A percentile compares a stretch with the other conserved stretches of the same genome.
Evolutionary conservation across 2,797 vertebrate genomes (phyloP).

Genomic region (Fundulus diaphanus): DNA sequence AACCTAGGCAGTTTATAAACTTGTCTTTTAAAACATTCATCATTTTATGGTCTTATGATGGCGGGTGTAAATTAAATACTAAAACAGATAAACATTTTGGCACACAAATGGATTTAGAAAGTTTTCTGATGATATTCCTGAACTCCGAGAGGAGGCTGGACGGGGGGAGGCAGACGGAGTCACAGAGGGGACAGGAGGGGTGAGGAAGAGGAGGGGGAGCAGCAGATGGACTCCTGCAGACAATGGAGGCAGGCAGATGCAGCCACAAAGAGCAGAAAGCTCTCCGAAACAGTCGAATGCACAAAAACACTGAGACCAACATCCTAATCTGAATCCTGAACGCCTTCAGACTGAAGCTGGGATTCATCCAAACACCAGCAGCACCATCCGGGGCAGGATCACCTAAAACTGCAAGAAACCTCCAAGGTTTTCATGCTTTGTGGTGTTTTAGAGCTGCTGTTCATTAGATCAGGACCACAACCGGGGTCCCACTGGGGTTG

Average conservation of each 20-base stretch:
- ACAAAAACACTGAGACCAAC: constrained; percentile 19
- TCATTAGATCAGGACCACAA: too few relatives aligned
- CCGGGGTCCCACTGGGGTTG: too few relatives aligned
- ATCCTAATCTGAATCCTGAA: not conserved
- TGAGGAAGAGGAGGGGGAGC: constrained; percentile 42
- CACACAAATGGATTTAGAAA: not conserved
- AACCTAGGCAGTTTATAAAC: not conserved
- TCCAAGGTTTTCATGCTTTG: too few relatives aligned
- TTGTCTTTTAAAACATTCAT: not conserved
- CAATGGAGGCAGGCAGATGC: constrained; percentile 78
- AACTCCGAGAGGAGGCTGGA: not conserved
- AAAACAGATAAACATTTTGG: not conserved
- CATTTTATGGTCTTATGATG: not conserved
- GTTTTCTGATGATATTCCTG: constrained; percentile 5
- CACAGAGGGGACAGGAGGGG: not conserved
- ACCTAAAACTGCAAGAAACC: too few relatives aligned
- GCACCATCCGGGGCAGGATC: not conserved
- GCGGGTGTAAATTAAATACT: not conserved
- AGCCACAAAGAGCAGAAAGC: constrained; percentile 71
- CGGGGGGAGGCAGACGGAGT: not conserved
- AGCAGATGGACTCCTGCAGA: constrained; percentile 81
- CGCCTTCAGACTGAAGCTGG: constrained; percentile 2
- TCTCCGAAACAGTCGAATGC: constrained; percentile 23
- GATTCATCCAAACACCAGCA: constrained; percentile 3
- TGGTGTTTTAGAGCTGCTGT: too few relatives aligned